These are phyloP conservation scores for Sorex araneus DNA, from an alignment of 2,113 vertebrate species.

Conservation along the genomic window DNA sequence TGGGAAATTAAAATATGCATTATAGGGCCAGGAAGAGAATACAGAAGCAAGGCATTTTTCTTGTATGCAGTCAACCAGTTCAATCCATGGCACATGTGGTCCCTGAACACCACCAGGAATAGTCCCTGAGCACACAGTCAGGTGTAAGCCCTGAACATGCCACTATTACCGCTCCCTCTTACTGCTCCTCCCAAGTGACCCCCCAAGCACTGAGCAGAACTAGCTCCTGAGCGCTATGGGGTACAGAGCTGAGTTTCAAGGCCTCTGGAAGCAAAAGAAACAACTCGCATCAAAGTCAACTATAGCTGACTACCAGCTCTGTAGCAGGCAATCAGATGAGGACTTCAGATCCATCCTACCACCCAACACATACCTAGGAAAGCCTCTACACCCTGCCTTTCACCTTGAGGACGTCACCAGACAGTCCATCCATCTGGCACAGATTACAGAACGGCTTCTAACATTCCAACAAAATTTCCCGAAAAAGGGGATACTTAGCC, in stretches of 20 bases:
- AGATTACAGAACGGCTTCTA: slow-evolving; percentile 54
- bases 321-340: not conserved
- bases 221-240: too few relatives aligned
- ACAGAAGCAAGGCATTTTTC: not conserved
- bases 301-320: not conserved
- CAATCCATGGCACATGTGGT: too few relatives aligned
- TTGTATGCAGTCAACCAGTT: too few relatives aligned
- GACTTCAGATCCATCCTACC: not conserved
- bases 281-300: not conserved
- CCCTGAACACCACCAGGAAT: too few relatives aligned
- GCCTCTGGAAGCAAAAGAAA: slow-evolving; percentile 49
- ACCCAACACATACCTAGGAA: not conserved
- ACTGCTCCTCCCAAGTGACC: too few relatives aligned
- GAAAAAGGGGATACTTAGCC: slow-evolving; percentile 9
- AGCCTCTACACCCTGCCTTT: not conserved
- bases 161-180: too few relatives aligned
- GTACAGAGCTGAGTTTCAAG: slow-evolving; percentile 25
- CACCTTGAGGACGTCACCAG: slow-evolving; percentile 12
- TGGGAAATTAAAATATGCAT: slow-evolving; percentile 19
- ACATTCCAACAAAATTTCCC: not conserved
- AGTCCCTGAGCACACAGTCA: too few relatives aligned
- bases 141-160: too few relatives aligned
- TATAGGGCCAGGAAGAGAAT: not conserved
- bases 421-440: not conserved
- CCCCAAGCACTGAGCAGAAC: too few relatives aligned